Conservation (phyloP, 2,888 invertebrate species). For the Cheiracanthium punctorium region DNA sequence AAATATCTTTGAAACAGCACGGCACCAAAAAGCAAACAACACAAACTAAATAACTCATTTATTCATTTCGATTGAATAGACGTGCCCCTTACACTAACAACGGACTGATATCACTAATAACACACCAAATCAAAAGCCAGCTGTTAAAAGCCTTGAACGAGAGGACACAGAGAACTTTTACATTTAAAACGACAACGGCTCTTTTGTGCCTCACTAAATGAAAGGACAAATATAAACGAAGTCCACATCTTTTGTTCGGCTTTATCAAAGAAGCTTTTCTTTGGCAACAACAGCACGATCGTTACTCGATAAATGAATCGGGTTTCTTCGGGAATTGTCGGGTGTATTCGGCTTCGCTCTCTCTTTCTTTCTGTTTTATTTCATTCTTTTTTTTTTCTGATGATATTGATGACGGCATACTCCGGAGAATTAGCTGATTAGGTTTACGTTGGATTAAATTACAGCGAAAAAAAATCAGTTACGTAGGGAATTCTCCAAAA, state of each 20-base stretch:
- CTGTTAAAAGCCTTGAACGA: slow-evolving; percentile 29
- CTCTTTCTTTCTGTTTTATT: no score
- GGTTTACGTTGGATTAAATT: slow-evolving; percentile 13
- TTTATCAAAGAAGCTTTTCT: slow-evolving; percentile 12
- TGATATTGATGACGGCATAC: neutral
- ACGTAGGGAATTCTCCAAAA: neutral
- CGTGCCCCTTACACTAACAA: neutral
- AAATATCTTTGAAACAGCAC: slow-evolving; percentile 9
- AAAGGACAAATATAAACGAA: slow-evolving; percentile 38
- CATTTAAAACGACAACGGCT: slow-evolving; percentile 34
- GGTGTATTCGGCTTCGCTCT: neutral
- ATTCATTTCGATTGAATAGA: slow-evolving; percentile 2
- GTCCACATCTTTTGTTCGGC: slow-evolving; percentile 4
- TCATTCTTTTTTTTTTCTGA: neutral
- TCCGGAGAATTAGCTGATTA: slow-evolving; percentile 19
- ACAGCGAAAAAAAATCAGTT: neutral
- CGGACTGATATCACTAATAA: slow-evolving; percentile 13
- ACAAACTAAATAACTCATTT: slow-evolving; percentile 18
- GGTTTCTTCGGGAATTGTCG: slow-evolving; percentile 27
- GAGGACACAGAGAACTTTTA: slow-evolving; percentile 28
- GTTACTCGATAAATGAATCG: slow-evolving; percentile 22
- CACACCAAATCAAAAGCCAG: slow-evolving; percentile 22
- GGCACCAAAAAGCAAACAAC: slow-evolving; percentile 3
- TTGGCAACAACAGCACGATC: slow-evolving; percentile 23
- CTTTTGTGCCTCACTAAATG: slow-evolving; percentile 22